Evolutionary conservation across 2,113 vertebrate genomes (phyloP).

Genomic region (Eleginops maclovinus): DNA sequence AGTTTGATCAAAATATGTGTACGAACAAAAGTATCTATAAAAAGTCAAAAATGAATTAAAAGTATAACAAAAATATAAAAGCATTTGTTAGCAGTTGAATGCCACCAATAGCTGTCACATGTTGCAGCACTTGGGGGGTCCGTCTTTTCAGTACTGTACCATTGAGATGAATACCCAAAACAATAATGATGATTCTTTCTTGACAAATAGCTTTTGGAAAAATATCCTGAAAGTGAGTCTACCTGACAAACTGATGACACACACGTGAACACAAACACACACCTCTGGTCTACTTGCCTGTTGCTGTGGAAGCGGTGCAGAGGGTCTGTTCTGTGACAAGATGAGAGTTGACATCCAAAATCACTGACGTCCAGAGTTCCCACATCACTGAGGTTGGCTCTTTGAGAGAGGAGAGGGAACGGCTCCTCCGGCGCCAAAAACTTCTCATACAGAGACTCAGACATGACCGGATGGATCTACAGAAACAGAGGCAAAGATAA

Average conservation of each 20-base stretch:
- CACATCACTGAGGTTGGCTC: conserved; percentile 91
- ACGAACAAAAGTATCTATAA: no score
- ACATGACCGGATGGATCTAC: conserved; percentile 76
- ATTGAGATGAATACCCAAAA: not conserved
- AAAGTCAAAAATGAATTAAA: no score
- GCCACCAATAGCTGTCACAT: not conserved
- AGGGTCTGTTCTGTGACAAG: conserved; percentile 95
- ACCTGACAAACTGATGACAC: not conserved
- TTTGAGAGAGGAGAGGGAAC: conserved; percentile 89
- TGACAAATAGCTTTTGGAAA: not conserved
- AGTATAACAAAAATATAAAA: no score
- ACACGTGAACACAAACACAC: not conserved
- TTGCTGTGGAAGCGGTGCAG: conserved; percentile 94
- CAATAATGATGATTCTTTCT: not conserved
- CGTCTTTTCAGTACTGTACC: not conserved
- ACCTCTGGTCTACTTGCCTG: conserved; percentile 80
- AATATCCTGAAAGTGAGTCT: not conserved
- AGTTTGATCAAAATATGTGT: no score
- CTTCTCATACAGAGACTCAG: conserved; percentile 91
- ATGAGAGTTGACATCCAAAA: conserved; percentile 94
- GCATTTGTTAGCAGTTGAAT: no score
- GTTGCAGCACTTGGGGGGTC: not conserved
- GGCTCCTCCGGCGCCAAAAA: conserved; percentile 95
- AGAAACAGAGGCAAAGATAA: not conserved
- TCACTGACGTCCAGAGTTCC: conserved; percentile 94